phyloP scores from a whole-genome alignment of 2,797 vertebrate genomes.

The Enteromius treurensis region DNA sequence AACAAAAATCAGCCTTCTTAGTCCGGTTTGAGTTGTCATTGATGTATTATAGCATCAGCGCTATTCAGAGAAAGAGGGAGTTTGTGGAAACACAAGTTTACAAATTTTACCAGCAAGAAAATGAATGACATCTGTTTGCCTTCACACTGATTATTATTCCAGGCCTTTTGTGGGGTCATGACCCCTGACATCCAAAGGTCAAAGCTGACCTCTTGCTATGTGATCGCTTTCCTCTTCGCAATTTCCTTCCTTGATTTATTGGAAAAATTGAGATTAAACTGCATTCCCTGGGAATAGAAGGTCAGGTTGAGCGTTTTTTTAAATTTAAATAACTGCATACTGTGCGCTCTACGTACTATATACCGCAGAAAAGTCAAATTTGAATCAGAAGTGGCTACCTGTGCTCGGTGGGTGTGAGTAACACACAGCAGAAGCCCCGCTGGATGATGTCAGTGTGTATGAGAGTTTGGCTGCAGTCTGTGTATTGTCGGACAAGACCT shows the following conservation, averaged over 20 bases:
- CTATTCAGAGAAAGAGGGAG: constrained; percentile 10
- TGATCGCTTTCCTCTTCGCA: constrained; percentile 11
- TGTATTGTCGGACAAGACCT: constrained; percentile 52
- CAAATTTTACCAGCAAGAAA: constrained; percentile 28
- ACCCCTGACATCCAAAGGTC: constrained; percentile 54
- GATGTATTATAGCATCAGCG: constrained; percentile 14
- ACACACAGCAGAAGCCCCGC: constrained; percentile 30
- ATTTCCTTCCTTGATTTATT: not conserved
- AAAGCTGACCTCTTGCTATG: constrained; percentile 37
- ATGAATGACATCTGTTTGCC: constrained; percentile 53
- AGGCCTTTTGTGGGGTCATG: constrained; percentile 33
- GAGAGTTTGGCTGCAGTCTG: constrained; percentile 52
- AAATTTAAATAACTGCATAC: no score
- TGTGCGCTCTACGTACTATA: not conserved
- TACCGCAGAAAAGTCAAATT: not conserved
- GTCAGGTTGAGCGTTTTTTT: no score
- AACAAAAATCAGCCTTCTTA: constrained; percentile 12
- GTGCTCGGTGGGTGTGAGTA: constrained; percentile 28
- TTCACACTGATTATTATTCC: constrained; percentile 50
- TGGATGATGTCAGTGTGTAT: constrained; percentile 51
- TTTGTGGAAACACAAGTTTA: constrained; percentile 17
- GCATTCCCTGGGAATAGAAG: not conserved
- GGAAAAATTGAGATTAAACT: not conserved
- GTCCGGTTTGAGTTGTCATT: constrained; percentile 29
- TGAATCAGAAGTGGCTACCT: constrained; percentile 5